Evolutionary conservation across 2,797 vertebrate genomes (phyloP).

Genomic region (Melanotaenia parkinsoni): DNA sequence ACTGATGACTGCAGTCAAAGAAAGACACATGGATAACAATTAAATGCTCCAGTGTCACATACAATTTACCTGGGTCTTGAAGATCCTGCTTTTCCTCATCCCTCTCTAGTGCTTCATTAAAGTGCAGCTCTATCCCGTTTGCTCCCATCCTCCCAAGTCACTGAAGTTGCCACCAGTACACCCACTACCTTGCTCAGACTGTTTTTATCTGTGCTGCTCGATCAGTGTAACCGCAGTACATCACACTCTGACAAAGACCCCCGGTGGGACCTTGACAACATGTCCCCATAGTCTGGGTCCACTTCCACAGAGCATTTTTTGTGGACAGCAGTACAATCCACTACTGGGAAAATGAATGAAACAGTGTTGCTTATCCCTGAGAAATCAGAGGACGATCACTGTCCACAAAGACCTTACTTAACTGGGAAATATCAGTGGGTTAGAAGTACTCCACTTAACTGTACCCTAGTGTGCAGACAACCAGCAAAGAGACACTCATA

Average conservation of each 20-base stretch:
- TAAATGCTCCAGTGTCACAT: neutral
- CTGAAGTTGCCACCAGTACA: conserved; percentile 1
- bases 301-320: conserved; percentile 81
- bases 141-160: conserved; percentile 34
- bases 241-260: conserved; percentile 21
- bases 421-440: conserved; percentile 52
- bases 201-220: conserved; percentile 47
- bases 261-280: conserved; percentile 15
- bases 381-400: conserved; percentile 70
- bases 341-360: conserved; percentile 48
- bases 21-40: neutral
- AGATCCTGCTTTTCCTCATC: conserved; percentile 24
- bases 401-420: conserved; percentile 79
- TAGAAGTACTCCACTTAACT: conserved; percentile 56
- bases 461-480: conserved; percentile 13
- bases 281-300: conserved; percentile 9
- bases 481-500: conserved; percentile 2
- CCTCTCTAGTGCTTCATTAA: conserved; percentile 37
- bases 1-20: neutral
- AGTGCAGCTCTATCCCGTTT: conserved; percentile 17
- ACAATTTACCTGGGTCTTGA: conserved; percentile 59
- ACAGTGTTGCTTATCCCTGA: conserved; percentile 81
- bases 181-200: conserved; percentile 3
- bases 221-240: conserved; percentile 29
- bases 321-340: conserved; percentile 68